phyloP scores from a whole-genome alignment of 1,140 invertebrate species.

The Papilio machaon region DNA sequence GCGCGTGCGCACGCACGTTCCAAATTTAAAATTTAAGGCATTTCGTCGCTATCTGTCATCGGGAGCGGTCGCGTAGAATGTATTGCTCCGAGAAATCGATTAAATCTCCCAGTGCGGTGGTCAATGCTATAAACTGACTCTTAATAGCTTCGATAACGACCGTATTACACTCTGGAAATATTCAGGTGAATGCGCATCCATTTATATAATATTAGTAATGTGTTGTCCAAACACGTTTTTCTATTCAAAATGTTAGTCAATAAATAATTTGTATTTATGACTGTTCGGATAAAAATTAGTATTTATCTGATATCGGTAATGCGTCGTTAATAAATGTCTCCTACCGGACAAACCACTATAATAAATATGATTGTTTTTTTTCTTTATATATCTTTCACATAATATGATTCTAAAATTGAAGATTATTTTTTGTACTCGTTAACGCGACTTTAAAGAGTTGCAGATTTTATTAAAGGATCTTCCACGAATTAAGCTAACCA shows the following conservation, averaged over 20 bases:
- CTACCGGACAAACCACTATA: not conserved
- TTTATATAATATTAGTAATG: slow-evolving; percentile 43
- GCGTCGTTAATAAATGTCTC: slow-evolving; percentile 13
- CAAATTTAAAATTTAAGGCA: slow-evolving; percentile 64
- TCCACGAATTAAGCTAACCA: no score
- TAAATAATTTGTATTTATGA: slow-evolving; percentile 41
- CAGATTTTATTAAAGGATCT: no score
- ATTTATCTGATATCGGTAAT: slow-evolving; percentile 37
- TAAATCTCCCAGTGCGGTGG: slow-evolving; percentile 71
- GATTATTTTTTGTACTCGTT: no score
- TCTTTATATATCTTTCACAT: no score
- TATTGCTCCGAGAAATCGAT: slow-evolving; percentile 60
- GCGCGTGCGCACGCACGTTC: slow-evolving; percentile 62
- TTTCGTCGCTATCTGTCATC: slow-evolving; percentile 75
- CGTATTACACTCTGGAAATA: slow-evolving; percentile 49
- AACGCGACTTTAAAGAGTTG: no score
- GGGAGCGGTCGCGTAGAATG: slow-evolving; percentile 58
- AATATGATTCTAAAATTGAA: no score
- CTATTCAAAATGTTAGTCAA: slow-evolving; percentile 24
- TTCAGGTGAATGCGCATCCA: slow-evolving; percentile 36
- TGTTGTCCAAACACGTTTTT: slow-evolving; percentile 38
- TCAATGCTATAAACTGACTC: slow-evolving; percentile 70
- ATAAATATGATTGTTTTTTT: no score
- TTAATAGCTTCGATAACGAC: slow-evolving; percentile 62
- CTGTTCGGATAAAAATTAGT: slow-evolving; percentile 40